phyloP scores from a whole-genome alignment of 37 sponge, comb jelly and placozoan genomes.

The Crambe crambe region DNA sequence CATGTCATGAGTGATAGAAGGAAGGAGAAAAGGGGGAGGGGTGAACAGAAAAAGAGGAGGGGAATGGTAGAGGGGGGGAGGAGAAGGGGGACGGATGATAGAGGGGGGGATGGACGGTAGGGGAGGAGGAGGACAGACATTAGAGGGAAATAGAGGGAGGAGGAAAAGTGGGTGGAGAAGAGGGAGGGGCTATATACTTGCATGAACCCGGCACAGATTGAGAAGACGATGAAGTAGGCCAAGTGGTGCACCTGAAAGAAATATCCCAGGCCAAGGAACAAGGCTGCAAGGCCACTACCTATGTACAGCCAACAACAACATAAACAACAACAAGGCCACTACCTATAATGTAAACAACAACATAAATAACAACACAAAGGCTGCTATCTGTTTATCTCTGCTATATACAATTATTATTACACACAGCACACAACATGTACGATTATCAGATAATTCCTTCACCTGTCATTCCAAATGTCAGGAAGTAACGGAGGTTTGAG shows the following conservation, averaged over 20 bases:
- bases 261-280: conserved; percentile 71
- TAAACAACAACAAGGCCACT: no score
- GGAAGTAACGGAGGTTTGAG: conserved; percentile 81
- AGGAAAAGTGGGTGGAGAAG: not conserved
- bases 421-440: no score
- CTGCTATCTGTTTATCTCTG: no score
- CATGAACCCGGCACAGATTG: conserved; percentile 62
- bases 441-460: no score
- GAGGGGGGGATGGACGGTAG: not conserved
- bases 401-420: no score
- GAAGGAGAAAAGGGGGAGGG: not conserved
- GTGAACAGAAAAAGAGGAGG: not conserved
- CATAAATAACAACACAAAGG: no score
- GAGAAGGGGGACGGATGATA: not conserved
- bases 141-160: not conserved
- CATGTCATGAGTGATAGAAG: not conserved
- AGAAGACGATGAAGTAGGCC: conserved; percentile 79
- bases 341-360: no score
- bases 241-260: conserved; percentile 68
- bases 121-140: not conserved
- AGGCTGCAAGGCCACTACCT: conserved; percentile 42
- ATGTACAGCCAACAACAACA: no score
- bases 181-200: conserved; percentile 27
- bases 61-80: not conserved
- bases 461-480: conserved; percentile 88